phyloP scores from a whole-genome alignment of 2,113 vertebrate species.

The Ancistrus triradiatus region DNA sequence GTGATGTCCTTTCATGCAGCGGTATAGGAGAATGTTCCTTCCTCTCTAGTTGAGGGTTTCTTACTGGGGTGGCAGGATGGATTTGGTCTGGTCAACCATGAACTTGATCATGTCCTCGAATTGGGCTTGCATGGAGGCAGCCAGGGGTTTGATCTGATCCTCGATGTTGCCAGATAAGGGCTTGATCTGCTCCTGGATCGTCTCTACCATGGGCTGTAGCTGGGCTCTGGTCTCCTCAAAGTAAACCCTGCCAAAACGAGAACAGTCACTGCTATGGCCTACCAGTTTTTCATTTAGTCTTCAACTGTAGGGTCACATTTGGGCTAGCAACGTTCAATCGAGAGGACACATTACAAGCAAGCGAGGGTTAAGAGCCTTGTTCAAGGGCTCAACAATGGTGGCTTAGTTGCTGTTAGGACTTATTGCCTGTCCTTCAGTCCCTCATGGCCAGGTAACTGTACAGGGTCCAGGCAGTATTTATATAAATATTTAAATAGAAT shows the following conservation, averaged over 20 bases:
- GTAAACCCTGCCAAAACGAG: slow-evolving; percentile 48
- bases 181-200: slow-evolving; percentile 56
- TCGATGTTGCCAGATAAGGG: slow-evolving; percentile 50
- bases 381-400: too few relatives aligned
- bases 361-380: too few relatives aligned
- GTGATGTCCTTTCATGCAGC: slow-evolving; percentile 1
- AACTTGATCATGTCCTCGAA: slow-evolving; percentile 51
- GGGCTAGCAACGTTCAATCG: too few relatives aligned
- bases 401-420: too few relatives aligned
- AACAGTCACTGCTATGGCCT: not conserved
- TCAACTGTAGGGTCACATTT: too few relatives aligned
- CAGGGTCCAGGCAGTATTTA: too few relatives aligned
- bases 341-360: too few relatives aligned
- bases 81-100: slow-evolving; percentile 54
- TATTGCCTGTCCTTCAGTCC: too few relatives aligned
- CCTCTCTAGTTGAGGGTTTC: not conserved
- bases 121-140: slow-evolving; percentile 40
- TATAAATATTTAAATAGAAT: too few relatives aligned
- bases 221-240: slow-evolving; percentile 48
- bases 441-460: too few relatives aligned
- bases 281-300: too few relatives aligned
- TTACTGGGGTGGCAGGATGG: slow-evolving; percentile 48
- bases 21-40: too few relatives aligned
- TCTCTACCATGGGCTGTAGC: slow-evolving; percentile 58
- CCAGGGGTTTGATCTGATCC: slow-evolving; percentile 49